Percentiles rank a stretch among this genome's conserved stretches.
phyloP scores from a whole-genome alignment of 2,113 vertebrate species.

The Pandion haliaetus region DNA sequence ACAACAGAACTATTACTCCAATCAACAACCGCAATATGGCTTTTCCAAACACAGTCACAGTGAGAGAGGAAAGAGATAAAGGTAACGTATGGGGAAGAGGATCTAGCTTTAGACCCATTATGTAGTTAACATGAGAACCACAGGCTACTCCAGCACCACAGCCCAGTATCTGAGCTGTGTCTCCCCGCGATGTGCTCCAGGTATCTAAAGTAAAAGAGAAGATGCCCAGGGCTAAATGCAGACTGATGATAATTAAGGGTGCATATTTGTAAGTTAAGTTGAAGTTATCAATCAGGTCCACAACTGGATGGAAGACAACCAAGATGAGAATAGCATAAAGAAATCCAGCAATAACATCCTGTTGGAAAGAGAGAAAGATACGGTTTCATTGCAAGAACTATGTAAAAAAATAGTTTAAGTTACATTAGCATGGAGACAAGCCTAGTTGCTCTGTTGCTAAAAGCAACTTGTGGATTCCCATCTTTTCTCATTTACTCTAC shows the following conservation, averaged over 20 bases:
- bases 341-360: constrained; percentile 92
- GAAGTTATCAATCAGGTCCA: constrained; percentile 89
- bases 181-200: constrained; percentile 95
- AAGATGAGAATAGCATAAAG: constrained; percentile 89
- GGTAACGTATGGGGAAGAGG: constrained; percentile 75
- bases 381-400: not conserved
- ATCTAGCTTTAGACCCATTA: constrained; percentile 81
- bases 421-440: not conserved
- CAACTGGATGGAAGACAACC: constrained; percentile 81
- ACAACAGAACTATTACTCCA: constrained; percentile 82
- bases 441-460: not conserved
- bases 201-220: constrained; percentile 96
- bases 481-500: not conserved
- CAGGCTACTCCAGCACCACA: constrained; percentile 90
- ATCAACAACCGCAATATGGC: constrained; percentile 77
- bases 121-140: constrained; percentile 82
- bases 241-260: constrained; percentile 84
- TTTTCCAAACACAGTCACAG: constrained; percentile 68
- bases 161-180: constrained; percentile 94
- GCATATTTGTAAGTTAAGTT: constrained; percentile 85
- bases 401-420: not conserved
- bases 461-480: not conserved
- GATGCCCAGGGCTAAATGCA: constrained; percentile 88
- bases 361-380: constrained; percentile 51
- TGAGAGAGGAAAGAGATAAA: constrained; percentile 70